Evolutionary conservation across 2,888 invertebrate genomes (phyloP).

Genomic region (Gymnoscelis rufifasciata): DNA sequence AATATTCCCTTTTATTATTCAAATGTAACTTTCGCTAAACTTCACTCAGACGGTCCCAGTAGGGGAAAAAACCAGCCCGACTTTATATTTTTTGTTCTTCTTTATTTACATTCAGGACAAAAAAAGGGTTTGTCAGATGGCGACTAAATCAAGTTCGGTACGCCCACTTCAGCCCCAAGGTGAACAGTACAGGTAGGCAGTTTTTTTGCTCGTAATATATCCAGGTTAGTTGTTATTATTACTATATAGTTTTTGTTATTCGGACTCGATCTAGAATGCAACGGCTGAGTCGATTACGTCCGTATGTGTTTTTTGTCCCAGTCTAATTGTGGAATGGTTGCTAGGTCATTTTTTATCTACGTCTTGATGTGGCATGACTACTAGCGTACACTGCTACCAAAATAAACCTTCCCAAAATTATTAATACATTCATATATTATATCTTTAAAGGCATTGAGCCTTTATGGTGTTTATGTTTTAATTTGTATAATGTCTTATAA

Average conservation of each 20-base stretch:
- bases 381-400: constrained; percentile 18
- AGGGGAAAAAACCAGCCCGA: constrained; percentile 56
- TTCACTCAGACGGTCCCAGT: constrained; percentile 51
- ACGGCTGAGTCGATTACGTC: constrained; percentile 45
- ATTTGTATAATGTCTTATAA: no score
- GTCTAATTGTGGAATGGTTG: constrained; percentile 41
- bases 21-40: constrained; percentile 69
- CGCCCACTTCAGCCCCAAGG: constrained; percentile 70
- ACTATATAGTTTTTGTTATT: constrained; percentile 19
- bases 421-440: background rate
- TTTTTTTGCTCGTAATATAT: constrained; percentile 48
- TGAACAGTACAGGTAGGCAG: constrained; percentile 59
- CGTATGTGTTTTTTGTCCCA: constrained; percentile 41
- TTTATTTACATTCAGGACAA: constrained; percentile 76
- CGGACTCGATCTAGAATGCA: constrained; percentile 43
- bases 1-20: constrained; percentile 66
- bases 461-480: no score
- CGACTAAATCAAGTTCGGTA: constrained; percentile 72
- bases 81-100: constrained; percentile 60
- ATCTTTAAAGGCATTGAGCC: no score
- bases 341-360: constrained; percentile 38
- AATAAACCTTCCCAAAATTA: constrained; percentile 8
- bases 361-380: constrained; percentile 27
- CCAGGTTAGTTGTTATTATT: constrained; percentile 31
- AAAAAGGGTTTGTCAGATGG: constrained; percentile 76